These are phyloP conservation scores for Hemichromis elongatus DNA, from an alignment of 2,113 vertebrate genomes.

Conservation along the genomic window DNA sequence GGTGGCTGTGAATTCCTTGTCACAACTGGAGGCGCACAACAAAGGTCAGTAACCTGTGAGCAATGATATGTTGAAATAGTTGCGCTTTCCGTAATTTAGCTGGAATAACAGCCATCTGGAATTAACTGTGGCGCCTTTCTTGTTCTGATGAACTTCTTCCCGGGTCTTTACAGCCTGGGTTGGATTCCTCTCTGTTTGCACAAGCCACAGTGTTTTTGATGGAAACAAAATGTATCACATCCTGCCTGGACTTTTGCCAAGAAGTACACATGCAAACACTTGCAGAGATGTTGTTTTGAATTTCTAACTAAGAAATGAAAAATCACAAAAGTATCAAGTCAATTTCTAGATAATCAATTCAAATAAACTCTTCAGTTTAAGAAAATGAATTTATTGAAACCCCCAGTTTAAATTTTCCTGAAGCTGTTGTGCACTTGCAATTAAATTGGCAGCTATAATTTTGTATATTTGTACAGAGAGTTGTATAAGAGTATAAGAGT, in stretches of 20 bases:
- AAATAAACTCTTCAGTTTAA: too few species aligned
- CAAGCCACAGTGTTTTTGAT: background rate
- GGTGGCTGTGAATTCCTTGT: constrained; percentile 89
- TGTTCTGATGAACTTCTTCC: background rate
- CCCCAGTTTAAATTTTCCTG: background rate
- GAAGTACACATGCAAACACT: background rate
- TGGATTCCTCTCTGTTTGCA: background rate
- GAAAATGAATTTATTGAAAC: background rate
- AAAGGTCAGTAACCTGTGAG: constrained; percentile 75
- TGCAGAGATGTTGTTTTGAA: background rate
- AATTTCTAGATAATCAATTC: background rate
- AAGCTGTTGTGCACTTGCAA: background rate
- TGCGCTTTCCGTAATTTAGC: background rate
- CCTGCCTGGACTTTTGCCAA: background rate
- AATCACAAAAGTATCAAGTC: background rate
- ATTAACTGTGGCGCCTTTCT: background rate
- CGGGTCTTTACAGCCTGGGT: background rate
- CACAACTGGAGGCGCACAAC: constrained; percentile 93
- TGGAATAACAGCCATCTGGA: background rate
- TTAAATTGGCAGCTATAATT: background rate
- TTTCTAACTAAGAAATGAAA: background rate
- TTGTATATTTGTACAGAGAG: background rate
- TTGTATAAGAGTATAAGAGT: too few species aligned
- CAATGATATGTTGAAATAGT: background rate
- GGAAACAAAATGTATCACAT: background rate